Conservation (phyloP, 2,888 invertebrate species). For the Notocelia uddmanniana region DNA sequence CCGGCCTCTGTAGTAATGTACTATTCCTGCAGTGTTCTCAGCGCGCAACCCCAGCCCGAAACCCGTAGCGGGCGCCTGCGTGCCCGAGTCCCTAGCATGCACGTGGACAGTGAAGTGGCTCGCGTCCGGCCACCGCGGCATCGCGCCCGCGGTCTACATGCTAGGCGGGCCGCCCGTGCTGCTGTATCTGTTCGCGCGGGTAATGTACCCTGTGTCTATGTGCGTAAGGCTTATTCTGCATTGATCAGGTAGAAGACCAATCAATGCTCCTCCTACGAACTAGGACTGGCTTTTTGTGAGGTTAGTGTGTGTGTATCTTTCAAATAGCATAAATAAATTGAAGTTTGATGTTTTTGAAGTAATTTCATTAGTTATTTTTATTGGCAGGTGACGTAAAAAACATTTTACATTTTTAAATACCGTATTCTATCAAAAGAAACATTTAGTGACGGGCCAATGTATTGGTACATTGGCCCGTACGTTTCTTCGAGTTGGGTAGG, state of each 20-base stretch:
- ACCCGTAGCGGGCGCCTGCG: constrained; percentile 53
- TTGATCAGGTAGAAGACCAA: no score
- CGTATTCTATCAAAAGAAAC: no score
- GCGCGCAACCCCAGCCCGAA: constrained; percentile 50
- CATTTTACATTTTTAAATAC: no score
- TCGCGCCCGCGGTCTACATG: constrained; percentile 83
- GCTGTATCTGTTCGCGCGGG: constrained; percentile 89
- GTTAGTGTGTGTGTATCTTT: no score
- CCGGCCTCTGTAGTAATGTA: no score
- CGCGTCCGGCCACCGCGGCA: constrained; percentile 78
- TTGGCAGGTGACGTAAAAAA: no score
- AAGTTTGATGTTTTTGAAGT: no score
- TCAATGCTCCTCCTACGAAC: no score
- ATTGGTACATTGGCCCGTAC: not conserved
- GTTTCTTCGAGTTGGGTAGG: not conserved
- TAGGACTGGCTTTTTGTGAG: no score
- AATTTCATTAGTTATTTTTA: no score
- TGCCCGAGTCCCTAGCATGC: constrained; percentile 70
- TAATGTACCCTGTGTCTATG: constrained; percentile 54
- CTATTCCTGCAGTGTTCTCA: constrained; percentile 42
- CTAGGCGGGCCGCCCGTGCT: constrained; percentile 88
- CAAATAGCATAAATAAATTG: no score
- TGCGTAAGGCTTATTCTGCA: not conserved
- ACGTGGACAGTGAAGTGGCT: constrained; percentile 64
- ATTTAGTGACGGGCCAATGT: no score